Percentiles rank a stretch among this genome's conserved stretches.
phyloP scores from a whole-genome alignment of 2,797 vertebrate species.

The Myotis planiceps region DNA sequence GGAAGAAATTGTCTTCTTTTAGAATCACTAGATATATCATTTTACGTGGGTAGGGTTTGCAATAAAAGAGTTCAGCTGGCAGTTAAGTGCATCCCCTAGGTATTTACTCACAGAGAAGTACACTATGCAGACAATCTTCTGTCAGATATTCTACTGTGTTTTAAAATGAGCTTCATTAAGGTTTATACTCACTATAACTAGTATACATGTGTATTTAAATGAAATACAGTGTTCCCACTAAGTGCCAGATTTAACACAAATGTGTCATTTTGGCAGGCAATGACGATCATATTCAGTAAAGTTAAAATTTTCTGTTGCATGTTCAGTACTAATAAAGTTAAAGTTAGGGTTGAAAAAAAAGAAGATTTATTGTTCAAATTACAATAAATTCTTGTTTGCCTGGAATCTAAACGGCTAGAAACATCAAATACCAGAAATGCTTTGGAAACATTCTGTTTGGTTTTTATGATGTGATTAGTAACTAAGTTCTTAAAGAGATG shows the following conservation, averaged over 20 bases:
- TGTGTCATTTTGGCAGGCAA: neutral
- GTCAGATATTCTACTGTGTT: neutral
- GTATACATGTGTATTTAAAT: neutral
- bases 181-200: neutral
- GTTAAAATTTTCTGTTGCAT: neutral
- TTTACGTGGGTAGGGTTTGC: neutral
- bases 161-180: neutral
- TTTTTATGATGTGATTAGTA: neutral
- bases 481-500: neutral
- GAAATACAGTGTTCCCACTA: neutral
- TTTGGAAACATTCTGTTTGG: neutral
- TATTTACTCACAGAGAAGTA: neutral
- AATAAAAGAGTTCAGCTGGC: neutral
- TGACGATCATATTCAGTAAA: neutral
- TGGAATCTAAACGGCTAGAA: neutral
- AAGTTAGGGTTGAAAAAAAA: slow-evolving; percentile 3
- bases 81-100: neutral
- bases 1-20: neutral
- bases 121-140: neutral
- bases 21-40: neutral
- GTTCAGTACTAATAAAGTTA: neutral
- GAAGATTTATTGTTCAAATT: neutral
- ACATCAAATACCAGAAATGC: neutral
- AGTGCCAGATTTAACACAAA: neutral
- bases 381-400: neutral